phyloP scores from a whole-genome alignment of 1,140 invertebrate genomes.

The Thaumatotibia leucotreta region DNA sequence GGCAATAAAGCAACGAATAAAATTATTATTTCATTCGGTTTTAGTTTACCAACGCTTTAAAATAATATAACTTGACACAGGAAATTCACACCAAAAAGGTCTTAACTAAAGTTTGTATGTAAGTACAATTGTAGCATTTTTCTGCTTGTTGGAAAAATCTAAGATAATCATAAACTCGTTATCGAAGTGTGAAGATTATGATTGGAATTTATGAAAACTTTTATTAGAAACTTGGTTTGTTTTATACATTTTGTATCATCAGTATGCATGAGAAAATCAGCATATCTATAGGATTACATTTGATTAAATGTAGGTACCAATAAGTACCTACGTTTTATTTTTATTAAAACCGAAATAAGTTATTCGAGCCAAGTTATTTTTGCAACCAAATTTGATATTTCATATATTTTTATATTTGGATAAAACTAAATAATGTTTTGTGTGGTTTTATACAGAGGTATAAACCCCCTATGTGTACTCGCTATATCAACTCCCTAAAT shows the following conservation, averaged over 20 bases:
- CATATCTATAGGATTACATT: too few species aligned
- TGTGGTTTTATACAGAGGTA: too few species aligned
- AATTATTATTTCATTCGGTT: slow-evolving; percentile 5
- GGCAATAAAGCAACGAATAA: slow-evolving; percentile 9
- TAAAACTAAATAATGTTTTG: neutral
- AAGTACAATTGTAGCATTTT: neutral
- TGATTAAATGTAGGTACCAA: too few species aligned
- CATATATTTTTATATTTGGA: too few species aligned
- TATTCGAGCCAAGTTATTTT: too few species aligned
- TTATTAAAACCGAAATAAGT: too few species aligned
- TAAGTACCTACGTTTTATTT: too few species aligned
- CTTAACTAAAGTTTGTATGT: neutral
- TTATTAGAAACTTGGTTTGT: neutral
- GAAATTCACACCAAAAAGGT: too few species aligned
- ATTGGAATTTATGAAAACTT: neutral
- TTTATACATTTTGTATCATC: neutral
- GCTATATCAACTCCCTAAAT: neutral
- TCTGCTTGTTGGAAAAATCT: neutral
- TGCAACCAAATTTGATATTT: too few species aligned
- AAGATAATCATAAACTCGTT: neutral
- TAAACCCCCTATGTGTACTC: neutral
- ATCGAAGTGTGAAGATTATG: neutral
- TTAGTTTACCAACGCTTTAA: neutral
- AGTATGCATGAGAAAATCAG: too few species aligned
- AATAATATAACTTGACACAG: slow-evolving; percentile 4